A percentile compares a stretch with the other conserved stretches of the same genome.
These are phyloP conservation scores for Triplophysa bombifrons DNA, from an alignment of 2,797 vertebrate species.

Conservation along the genomic window DNA sequence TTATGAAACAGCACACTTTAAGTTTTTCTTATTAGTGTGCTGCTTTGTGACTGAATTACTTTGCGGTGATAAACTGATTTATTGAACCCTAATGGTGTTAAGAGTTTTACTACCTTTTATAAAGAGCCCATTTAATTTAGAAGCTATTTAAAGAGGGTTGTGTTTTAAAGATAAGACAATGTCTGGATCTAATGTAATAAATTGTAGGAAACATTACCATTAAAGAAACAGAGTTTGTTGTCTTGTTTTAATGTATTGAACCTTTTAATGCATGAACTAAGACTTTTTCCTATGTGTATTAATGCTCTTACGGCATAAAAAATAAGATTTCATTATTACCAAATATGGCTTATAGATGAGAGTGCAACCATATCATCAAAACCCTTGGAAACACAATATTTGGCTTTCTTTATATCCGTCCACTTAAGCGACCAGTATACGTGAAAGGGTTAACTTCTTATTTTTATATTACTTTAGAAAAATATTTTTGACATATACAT, in stretches of 20 bases:
- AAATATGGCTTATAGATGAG: too few species aligned
- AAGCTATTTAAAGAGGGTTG: not conserved
- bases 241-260: not conserved
- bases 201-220: not conserved
- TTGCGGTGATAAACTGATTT: constrained; percentile 20
- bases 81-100: constrained; percentile 22
- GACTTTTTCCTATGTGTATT: not conserved
- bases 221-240: not conserved
- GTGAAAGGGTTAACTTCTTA: too few species aligned
- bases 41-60: constrained; percentile 34
- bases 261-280: too few species aligned
- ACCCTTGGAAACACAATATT: too few species aligned
- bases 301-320: too few species aligned
- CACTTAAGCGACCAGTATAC: too few species aligned
- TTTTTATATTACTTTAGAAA: too few species aligned
- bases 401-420: too few species aligned
- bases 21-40: constrained; percentile 19
- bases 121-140: not conserved
- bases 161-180: not conserved
- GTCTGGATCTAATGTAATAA: not conserved
- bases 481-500: too few species aligned
- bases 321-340: too few species aligned
- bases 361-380: too few species aligned
- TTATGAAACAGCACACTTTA: not conserved
- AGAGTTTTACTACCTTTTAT: constrained; percentile 6